phyloP scores from a whole-genome alignment of 2,113 vertebrate genomes.

The Podocnemis expansa region DNA sequence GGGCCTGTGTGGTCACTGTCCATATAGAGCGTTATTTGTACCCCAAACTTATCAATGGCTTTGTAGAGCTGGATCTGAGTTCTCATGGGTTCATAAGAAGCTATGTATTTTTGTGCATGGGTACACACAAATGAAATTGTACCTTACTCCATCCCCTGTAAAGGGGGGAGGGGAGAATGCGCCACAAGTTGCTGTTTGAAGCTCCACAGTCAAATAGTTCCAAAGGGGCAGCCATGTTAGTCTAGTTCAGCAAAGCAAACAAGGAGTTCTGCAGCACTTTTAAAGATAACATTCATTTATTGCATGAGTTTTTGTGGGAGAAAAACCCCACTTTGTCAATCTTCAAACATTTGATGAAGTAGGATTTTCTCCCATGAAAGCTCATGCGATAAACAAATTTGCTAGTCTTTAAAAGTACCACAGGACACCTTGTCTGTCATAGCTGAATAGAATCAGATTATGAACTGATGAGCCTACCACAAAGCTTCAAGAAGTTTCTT shows the following conservation, averaged over 20 bases:
- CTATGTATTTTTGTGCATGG: accelerated
- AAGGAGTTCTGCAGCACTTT: too few relatives aligned
- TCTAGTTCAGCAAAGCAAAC: too few relatives aligned
- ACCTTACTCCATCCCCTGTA: neutral
- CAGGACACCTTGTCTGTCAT: too few relatives aligned
- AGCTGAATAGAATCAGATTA: neutral
- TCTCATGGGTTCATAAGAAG: neutral
- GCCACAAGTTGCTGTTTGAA: accelerated
- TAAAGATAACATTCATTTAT: too few relatives aligned
- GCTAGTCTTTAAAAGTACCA: too few relatives aligned
- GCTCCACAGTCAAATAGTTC: too few relatives aligned
- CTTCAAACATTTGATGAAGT: too few relatives aligned
- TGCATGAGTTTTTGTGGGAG: too few relatives aligned
- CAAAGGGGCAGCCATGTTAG: too few relatives aligned
- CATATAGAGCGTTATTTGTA: neutral
- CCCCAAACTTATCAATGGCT: neutral
- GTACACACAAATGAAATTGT: accelerated
- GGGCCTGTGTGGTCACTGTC: neutral
- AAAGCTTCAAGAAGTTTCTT: slow-evolving; percentile 33
- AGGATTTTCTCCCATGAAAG: too few relatives aligned
- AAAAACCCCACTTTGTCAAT: too few relatives aligned
- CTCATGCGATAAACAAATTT: too few relatives aligned
- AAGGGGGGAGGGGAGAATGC: accelerated
- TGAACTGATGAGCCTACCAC: neutral
- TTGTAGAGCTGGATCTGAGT: neutral